phyloP scores from a whole-genome alignment of 2,113 vertebrate species.

The Sisor rabdophorus region DNA sequence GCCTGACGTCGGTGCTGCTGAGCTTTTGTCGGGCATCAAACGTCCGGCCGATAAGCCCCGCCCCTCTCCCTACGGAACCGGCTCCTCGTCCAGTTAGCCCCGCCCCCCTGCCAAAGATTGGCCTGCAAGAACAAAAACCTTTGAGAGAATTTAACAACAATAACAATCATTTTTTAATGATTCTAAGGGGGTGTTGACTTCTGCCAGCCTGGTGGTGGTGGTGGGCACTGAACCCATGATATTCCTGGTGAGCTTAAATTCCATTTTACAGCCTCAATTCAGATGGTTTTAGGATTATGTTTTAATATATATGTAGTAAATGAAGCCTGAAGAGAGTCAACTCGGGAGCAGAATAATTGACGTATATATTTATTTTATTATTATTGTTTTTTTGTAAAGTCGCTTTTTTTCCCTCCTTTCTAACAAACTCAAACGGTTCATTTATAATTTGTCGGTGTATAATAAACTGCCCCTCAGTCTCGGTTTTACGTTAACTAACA shows the following conservation, averaged over 20 bases:
- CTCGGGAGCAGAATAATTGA: neutral
- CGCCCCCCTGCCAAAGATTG: constrained; percentile 20
- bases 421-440: neutral
- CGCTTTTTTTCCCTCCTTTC: no score
- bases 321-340: neutral
- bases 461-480: neutral
- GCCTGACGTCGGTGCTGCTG: constrained; percentile 80
- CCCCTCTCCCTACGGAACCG: constrained; percentile 31
- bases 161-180: no score
- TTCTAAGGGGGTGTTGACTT: no score
- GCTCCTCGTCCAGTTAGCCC: constrained; percentile 19
- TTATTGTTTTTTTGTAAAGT: no score
- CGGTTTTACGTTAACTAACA: neutral
- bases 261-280: no score
- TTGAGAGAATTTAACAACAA: no score
- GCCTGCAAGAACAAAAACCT: neutral
- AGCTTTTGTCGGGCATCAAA: constrained; percentile 96
- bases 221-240: no score
- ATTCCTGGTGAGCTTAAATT: no score
- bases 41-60: constrained; percentile 64
- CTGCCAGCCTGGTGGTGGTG: no score
- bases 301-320: neutral
- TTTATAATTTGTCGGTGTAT: neutral
- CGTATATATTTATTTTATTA: no score
- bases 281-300: no score